Percentiles rank a stretch among this genome's conserved stretches.
These are phyloP conservation scores for Peucedramus taeniatus DNA, from an alignment of 2,113 vertebrate species.

Conservation along the genomic window DNA sequence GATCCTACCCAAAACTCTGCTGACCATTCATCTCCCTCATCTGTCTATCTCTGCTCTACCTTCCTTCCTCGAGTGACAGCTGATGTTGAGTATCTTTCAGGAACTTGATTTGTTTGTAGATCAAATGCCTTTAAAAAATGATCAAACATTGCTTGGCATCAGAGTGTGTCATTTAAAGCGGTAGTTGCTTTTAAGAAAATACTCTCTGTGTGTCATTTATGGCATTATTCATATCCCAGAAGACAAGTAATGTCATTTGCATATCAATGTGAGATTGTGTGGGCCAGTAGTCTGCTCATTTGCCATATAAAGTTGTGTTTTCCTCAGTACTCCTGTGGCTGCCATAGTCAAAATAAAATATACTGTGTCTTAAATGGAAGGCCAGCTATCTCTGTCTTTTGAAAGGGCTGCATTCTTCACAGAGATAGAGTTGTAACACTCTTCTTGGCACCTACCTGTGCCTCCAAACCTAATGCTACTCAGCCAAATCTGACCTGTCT, in stretches of 20 bases:
- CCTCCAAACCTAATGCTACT: neutral
- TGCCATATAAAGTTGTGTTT: neutral
- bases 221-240: neutral
- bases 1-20: neutral
- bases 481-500: neutral
- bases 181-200: neutral
- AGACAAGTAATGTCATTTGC: neutral
- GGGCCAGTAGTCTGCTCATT: neutral
- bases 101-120: constrained; percentile 52
- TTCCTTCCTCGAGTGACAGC: neutral
- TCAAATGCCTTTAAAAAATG: constrained; percentile 40
- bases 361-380: neutral
- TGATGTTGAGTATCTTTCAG: neutral
- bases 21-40: neutral
- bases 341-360: neutral
- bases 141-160: constrained; percentile 5
- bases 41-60: neutral
- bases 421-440: neutral
- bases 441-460: neutral
- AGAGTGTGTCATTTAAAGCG: neutral
- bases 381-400: neutral
- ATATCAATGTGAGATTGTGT: neutral
- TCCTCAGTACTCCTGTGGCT: neutral
- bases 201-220: neutral
- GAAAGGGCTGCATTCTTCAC: neutral